Percentiles rank a stretch among this genome's conserved stretches.
Conservation (phyloP, 2,888 invertebrate genomes). For the Heliconius sara region DNA sequence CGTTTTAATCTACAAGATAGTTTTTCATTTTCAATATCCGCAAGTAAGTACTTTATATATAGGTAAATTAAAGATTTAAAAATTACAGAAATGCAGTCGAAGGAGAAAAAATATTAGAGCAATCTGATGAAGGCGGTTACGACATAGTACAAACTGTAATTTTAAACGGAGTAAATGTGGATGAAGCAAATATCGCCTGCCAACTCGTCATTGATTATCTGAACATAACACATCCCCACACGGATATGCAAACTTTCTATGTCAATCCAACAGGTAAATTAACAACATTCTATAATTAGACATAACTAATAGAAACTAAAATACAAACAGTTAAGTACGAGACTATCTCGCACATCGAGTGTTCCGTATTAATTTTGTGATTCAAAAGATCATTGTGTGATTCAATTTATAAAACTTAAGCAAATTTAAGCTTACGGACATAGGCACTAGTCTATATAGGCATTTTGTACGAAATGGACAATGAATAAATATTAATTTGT, state of each 20-base stretch:
- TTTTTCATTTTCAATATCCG: not conserved
- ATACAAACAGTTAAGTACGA: too few species aligned
- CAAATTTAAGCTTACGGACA: too few species aligned
- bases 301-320: too few species aligned
- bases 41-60: not conserved
- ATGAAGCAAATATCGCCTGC: constrained; percentile 61
- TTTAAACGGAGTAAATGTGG: constrained; percentile 50
- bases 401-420: too few species aligned
- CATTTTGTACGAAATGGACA: too few species aligned
- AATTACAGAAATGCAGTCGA: constrained; percentile 55
- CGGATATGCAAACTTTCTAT: constrained; percentile 43
- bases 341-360: too few species aligned
- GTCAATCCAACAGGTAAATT: constrained; percentile 44
- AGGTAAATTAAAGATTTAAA: not conserved
- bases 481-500: too few species aligned
- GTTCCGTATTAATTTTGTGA: too few species aligned
- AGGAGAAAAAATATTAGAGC: constrained; percentile 52
- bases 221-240: constrained; percentile 58
- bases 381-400: too few species aligned
- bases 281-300: not conserved
- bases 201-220: constrained; percentile 60
- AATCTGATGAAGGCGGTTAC: constrained; percentile 57
- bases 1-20: not conserved
- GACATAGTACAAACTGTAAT: constrained; percentile 57
- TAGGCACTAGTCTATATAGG: too few species aligned